Conservation (phyloP, 2,888 invertebrate genomes). For the Poecilobothrus nobilitatus region DNA sequence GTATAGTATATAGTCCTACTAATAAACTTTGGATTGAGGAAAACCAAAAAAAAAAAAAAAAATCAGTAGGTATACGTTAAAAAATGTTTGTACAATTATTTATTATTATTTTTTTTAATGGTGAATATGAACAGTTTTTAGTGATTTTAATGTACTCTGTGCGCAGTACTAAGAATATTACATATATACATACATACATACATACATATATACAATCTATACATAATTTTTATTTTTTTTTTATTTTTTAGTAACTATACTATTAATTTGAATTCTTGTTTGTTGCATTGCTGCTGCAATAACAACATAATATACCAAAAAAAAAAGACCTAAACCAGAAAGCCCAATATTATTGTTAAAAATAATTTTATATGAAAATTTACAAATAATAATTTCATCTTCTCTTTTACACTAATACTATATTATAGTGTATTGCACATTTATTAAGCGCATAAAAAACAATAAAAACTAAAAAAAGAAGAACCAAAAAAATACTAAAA, state of each 20-base stretch:
- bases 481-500: too few species aligned
- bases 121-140: not conserved
- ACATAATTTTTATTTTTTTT: too few species aligned
- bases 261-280: conserved; percentile 2
- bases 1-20: too few species aligned
- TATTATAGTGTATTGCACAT: not conserved
- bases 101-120: too few species aligned
- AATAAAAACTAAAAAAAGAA: not conserved
- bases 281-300: not conserved
- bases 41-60: too few species aligned
- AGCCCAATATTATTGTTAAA: not conserved
- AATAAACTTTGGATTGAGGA: too few species aligned
- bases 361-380: not conserved
- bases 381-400: not conserved
- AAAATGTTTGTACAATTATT: too few species aligned
- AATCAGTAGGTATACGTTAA: too few species aligned
- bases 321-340: not conserved
- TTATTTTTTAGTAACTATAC: not conserved
- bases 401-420: not conserved
- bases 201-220: not conserved
- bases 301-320: not conserved
- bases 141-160: conserved; percentile 3
- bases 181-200: not conserved
- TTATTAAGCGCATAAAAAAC: conserved; percentile 2
- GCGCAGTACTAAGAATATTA: not conserved